Evolutionary conservation across 2,888 invertebrate species (phyloP).

Genomic region (Mellilla xanthometata): DNA sequence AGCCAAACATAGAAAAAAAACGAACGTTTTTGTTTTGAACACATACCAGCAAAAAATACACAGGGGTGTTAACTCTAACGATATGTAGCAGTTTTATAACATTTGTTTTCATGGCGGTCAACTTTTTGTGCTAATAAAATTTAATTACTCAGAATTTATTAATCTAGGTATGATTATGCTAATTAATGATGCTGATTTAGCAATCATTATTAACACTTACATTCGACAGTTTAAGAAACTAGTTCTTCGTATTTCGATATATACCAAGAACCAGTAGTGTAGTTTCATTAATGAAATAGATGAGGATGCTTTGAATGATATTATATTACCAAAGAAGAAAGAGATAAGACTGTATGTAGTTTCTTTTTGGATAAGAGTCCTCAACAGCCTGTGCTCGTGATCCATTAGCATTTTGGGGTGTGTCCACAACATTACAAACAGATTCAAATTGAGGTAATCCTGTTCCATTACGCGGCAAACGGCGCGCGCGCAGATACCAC

Average conservation of each 20-base stretch:
- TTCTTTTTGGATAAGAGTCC: slow-evolving; percentile 17
- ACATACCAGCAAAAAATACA: slow-evolving; percentile 54
- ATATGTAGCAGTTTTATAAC: slow-evolving; percentile 52
- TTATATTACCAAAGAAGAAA: no score
- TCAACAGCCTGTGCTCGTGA: slow-evolving; percentile 30
- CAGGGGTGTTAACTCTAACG: slow-evolving; percentile 64
- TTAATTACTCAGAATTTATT: slow-evolving; percentile 3
- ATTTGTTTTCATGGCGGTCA: slow-evolving; percentile 37
- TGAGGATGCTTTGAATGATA: no score
- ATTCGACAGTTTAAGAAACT: no score
- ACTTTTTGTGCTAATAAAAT: slow-evolving; percentile 25
- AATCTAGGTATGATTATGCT: slow-evolving; percentile 4
- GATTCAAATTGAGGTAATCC: slow-evolving; percentile 69
- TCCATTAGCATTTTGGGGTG: slow-evolving; percentile 53
- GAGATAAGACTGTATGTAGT: background rate
- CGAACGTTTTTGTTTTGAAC: slow-evolving; percentile 60
- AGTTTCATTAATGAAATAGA: no score
- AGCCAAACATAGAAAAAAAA: slow-evolving; percentile 75
- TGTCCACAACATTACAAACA: slow-evolving; percentile 51
- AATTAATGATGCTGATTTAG: slow-evolving; percentile 8
- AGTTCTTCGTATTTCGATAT: no score
- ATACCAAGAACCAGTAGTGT: no score
- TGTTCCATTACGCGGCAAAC: slow-evolving; percentile 66
- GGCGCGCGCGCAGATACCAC: slow-evolving; percentile 59
- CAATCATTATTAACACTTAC: background rate